Base-by-base conservation (phyloP, 2,113 vertebrate genomes). In the Gnathochromis pfefferi region DNA sequence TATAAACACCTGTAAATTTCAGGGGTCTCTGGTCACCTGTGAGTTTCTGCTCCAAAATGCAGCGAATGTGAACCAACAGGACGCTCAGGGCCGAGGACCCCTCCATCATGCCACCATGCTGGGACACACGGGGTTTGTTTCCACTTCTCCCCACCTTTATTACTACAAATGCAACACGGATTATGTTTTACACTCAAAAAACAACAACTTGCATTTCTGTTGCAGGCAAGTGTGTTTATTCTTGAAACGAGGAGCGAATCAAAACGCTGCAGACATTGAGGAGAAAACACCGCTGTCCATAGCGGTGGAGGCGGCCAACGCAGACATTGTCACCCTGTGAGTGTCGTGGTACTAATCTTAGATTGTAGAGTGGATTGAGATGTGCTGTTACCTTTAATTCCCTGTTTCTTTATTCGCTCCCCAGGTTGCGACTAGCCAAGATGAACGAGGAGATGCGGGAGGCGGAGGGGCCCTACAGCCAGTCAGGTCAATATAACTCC, bases 401-500 rank as follows among this genome's bases (percentile, higher is more conserved):
- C 28, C 26, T 40, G 53, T 87, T 63, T 83, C 33, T 87, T 5
- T 5, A 9, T 45, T 33, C 14, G 6, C 26, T 81, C 51, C 13
- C 7, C 80, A 99, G 99, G 95, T 94, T 99, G 94, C 98, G 99
- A 31, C 95, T 99, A 91, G 98, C 99, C 80, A 97, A 98, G 96
- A 99, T 99, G 99, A 99, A 99, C 47, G 99, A 99, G 95, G 99
- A 99, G 94, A 99, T 99, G 99, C 97, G 98, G 7, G 99, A 99
- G 96, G 97, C 98, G 0, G 99, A 99, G 96, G 99, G 99, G 80
- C 97, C 97, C 81, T 99, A 98, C 95, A 98, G 97, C 94, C 98
- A 98, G 94, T 97, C 98, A 99, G 99, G 99, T 99, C 98, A 98
- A 97, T 99, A 98, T 95, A 97, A 97, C 83, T 96, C 96, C 95